A percentile compares a stretch with the other conserved stretches of the same genome.
phyloP scores from a whole-genome alignment of 2,797 vertebrate genomes.

The Trematomus bernacchii region DNA sequence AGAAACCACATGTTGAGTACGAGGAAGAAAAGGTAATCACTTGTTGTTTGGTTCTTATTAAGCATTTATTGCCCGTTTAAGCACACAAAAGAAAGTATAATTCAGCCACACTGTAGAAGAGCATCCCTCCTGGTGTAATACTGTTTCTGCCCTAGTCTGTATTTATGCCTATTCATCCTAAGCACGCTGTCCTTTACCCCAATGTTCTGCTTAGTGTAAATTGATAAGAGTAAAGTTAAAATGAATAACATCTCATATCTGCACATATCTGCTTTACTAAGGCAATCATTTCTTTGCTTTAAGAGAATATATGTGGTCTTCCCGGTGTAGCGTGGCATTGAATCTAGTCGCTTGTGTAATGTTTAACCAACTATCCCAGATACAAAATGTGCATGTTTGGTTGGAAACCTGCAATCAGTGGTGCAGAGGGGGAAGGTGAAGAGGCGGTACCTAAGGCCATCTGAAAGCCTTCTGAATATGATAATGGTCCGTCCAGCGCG shows the following conservation, averaged over 20 bases:
- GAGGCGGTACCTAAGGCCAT: constrained; percentile 49
- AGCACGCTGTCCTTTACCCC: background rate
- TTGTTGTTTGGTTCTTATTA: background rate
- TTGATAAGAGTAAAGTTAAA: constrained; percentile 6
- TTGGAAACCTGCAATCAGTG: constrained; percentile 69
- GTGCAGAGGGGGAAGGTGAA: constrained; percentile 59
- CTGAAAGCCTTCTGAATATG: constrained; percentile 69
- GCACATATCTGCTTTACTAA: constrained; percentile 4
- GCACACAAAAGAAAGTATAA: background rate
- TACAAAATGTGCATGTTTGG: constrained; percentile 61
- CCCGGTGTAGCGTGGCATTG: constrained; percentile 28
- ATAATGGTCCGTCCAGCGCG: constrained; percentile 72
- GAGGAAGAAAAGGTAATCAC: constrained; percentile 75
- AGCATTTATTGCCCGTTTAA: background rate
- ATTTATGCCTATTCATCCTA: background rate
- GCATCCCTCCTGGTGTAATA: background rate
- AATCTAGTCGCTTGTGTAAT: constrained; percentile 67
- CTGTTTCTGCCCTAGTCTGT: background rate
- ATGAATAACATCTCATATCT: background rate
- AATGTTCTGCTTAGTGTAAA: background rate
- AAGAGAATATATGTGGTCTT: constrained; percentile 20
- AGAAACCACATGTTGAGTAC: constrained; percentile 62
- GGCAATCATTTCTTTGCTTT: background rate
- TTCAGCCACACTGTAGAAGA: background rate
- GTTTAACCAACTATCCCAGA: constrained; percentile 74